Base-by-base conservation (phyloP, 2,888 invertebrate species). In the Perdita meconis region DNA sequence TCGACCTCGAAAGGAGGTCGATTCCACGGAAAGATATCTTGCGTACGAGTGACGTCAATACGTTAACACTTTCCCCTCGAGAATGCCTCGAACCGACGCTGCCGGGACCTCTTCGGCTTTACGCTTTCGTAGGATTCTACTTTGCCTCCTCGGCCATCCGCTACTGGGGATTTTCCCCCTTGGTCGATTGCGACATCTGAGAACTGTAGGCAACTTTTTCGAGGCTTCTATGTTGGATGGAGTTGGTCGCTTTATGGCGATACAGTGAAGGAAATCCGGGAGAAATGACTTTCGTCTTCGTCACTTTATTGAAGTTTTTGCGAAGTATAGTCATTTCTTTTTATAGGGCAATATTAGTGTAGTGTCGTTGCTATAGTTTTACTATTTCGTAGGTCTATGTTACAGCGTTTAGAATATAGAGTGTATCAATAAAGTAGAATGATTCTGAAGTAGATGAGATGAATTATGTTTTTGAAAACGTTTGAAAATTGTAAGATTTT, bases 1-100 rank as follows among this genome's bases (percentile, higher is more conserved):
- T 78, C 67, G 86, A 84, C 86, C 88, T 86, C 84, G 84, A 87
- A 88, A 88, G 83, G 84, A 88, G 88, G 87, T 82, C 85, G 85
- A 85, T 88, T 88, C 86, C 78, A 72, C 70, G 78, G 84, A 81
- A 84, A 77, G 83, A 78, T 85, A 85, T 83, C 80, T 83, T 70
- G 72, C 79, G 76, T 81, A 73, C 66, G 66, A 77, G 61, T 88
- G 88, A 88, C 88, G 88, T 88, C 88, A 88, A 84, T 80, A 64
- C 74, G 76, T 77, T 77, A 82, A 82, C 78, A 88, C 88, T 88
- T 88, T 88, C 88, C 83, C 87, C 78, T 73, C 42, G 80, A 73
- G 84, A 84, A 86, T 83, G 81, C 70, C 55, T 65, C 57, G 34
- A 63, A 51, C 44, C 26, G n/a, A n/a, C n/a, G 38, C 19, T 40